phyloP scores from a whole-genome alignment of 2,888 invertebrate genomes.

The Abrostola triplasia region DNA sequence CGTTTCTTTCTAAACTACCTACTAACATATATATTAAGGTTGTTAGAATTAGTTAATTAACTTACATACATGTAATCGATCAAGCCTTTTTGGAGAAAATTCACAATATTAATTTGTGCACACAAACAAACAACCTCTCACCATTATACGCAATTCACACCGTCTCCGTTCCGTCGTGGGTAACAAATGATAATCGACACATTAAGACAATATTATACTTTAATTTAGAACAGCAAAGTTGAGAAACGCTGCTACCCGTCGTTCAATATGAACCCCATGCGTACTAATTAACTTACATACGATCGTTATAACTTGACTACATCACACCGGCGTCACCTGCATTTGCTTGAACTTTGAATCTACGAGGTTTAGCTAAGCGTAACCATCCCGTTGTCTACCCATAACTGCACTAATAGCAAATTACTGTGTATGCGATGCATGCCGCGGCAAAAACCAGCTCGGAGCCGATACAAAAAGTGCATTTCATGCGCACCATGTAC shows the following conservation, averaged over 20 bases:
- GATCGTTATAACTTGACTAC: conserved; percentile 48
- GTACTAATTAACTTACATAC: conserved; percentile 48
- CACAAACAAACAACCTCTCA: too few species aligned
- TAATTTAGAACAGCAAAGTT: conserved; percentile 35
- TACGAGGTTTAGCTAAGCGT: conserved; percentile 57
- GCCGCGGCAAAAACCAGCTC: conserved; percentile 62
- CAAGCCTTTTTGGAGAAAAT: too few species aligned
- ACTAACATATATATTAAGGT: too few species aligned
- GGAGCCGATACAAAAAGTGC: conserved; percentile 74
- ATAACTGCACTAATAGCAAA: conserved; percentile 70
- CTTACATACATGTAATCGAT: too few species aligned
- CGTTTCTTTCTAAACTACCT: too few species aligned
- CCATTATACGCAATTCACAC: too few species aligned
- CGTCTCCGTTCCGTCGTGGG: too few species aligned
- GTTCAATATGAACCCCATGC: conserved; percentile 43
- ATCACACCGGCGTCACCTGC: conserved; percentile 47
- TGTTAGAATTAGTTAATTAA: too few species aligned
- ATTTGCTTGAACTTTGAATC: conserved; percentile 33
- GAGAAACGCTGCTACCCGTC: conserved; percentile 22
- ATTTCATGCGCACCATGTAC: conserved; percentile 77
- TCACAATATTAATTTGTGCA: too few species aligned
- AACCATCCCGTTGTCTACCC: conserved; percentile 60
- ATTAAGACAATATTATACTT: conserved; percentile 20
- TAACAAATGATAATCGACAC: too few species aligned
- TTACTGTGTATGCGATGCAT: conserved; percentile 62